Base-by-base conservation (phyloP, 2,888 invertebrate species). In the Saturnia pavonia region DNA sequence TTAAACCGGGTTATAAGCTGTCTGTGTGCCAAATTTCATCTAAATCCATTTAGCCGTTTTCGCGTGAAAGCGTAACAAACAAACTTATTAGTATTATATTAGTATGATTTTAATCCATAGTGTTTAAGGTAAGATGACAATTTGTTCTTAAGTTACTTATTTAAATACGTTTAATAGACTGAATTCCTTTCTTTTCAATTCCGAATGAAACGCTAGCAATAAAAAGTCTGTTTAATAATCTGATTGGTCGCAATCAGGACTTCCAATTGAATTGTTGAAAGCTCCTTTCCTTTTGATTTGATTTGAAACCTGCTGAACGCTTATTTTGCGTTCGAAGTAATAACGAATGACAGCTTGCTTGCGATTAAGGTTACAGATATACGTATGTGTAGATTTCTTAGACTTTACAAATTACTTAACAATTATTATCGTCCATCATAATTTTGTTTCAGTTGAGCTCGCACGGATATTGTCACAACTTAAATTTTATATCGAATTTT, bases 241-340 rank as follows among this genome's bases (percentile, higher is more conserved):
- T 40, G 65, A 65, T 65, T 65, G 40, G 34, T 65, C 40, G 65
- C 40, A 65, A 65, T 40, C 65, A 40, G 65, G 6, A 40, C 40
- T 65, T 65, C 80, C 65, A 65, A 65, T 65, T 65, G 65, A 65
- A 74, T 76, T 73, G 70, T 69, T 72, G 65, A 69, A 69, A 51
- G 68, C 40, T 68, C 71, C 70, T 71, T 74, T 72, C 69, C 71
- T 73, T 77, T 71, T 74, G 72, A 73, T 72, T 74, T 74, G 73
- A 72, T 79, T 85, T 79, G 75, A 75, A 81, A 82, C 82, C 75
- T 75, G 79, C 78, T 79, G 82, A 85, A 78, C 77, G 78, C 77
- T 82, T 79, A 76, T 77, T 82, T 78, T 71, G 74, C 76, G 80
- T 80, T 78, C 76, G 74, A 74, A 54, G 54, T n/a, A 8, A 14